Evolutionary conservation across 2,113 vertebrate species (phyloP), one percentile per base, ranked within the genome.

Genomic region (Atractosteus spatula): DNA sequence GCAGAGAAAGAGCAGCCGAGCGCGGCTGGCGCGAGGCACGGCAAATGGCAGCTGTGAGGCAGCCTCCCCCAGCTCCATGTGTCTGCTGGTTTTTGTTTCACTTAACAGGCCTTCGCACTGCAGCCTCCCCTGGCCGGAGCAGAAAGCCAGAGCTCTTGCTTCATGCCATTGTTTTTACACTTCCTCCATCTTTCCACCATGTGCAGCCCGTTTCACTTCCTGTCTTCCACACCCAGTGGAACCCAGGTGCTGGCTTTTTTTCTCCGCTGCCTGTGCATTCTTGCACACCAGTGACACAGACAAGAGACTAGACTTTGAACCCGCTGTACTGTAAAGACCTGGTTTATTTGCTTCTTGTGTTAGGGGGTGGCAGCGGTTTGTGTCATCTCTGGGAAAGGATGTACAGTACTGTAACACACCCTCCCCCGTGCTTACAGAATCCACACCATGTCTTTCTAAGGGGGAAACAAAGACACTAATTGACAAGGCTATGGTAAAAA

Each of bases 151-250:
- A 65, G 74, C 72, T 70, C 4, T 70, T 10, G 77, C 82, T 77
- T 76, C 74, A 55, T 67, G 73, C 82, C 78, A 90, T 89, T 87
- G 88, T 79, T 68, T 75, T 78, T 84, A 80, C 77, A 92, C 92
- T 93, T 94, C 93, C 93, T 94, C 89, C 91, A 86, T 87, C 90
- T 91, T 81, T 91, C 89, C 78, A 82, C 77, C 82, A 76, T 71
- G 65, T 10, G 7, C 54, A 56, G 69, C 66, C 17, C 59, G 74
- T 80, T 75, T 76, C 81, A 72, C 83, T 87, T 83, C 86, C 83
- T 55, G 76, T 54, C 69, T 82, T 78, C 82, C 86, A 82, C 86
- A 88, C 80, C 79, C 83, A 80, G 82, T 78, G 73, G 81, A 67
- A 77, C 41, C 87, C 87, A 90, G 90, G 87, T 89, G 89, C 85